phyloP scores from a whole-genome alignment of 35 echinoderm and acorn worm species.

The Anneissia japonica region DNA sequence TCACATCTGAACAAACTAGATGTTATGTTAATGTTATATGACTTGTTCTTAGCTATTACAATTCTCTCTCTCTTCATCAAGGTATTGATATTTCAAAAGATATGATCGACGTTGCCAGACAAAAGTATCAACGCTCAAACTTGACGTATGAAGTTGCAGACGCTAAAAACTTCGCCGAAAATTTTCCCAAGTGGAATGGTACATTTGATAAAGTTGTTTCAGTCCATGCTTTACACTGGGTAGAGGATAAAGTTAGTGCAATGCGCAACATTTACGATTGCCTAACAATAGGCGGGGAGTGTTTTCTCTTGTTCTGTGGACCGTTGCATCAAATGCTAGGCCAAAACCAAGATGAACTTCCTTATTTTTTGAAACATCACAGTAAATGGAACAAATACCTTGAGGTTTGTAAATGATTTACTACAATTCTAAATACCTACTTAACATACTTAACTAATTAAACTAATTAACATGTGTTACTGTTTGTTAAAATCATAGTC shows the following conservation, averaged over 20 bases:
- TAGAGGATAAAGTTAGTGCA: neutral
- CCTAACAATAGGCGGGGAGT: neutral
- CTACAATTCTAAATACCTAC: neutral
- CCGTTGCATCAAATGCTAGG: neutral
- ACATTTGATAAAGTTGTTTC: neutral
- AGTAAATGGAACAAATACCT: neutral
- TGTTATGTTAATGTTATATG: too few species aligned
- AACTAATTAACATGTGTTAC: neutral
- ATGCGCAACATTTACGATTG: neutral
- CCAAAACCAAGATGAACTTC: neutral
- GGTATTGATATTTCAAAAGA: neutral
- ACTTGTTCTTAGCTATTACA: too few species aligned
- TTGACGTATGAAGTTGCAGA: neutral
- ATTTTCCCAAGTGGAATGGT: neutral
- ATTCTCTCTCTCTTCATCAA: neutral
- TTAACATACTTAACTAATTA: neutral
- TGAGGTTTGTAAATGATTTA: neutral
- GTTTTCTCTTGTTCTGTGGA: neutral
- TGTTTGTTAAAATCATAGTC: too few species aligned
- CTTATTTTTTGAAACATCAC: neutral
- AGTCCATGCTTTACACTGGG: neutral
- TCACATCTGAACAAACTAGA: too few species aligned
- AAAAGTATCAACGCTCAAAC: neutral
- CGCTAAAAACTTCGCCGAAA: neutral
- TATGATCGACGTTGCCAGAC: neutral